Base-by-base conservation (phyloP, 92 coral and sea anemone species). In the Heteractis magnifica region DNA sequence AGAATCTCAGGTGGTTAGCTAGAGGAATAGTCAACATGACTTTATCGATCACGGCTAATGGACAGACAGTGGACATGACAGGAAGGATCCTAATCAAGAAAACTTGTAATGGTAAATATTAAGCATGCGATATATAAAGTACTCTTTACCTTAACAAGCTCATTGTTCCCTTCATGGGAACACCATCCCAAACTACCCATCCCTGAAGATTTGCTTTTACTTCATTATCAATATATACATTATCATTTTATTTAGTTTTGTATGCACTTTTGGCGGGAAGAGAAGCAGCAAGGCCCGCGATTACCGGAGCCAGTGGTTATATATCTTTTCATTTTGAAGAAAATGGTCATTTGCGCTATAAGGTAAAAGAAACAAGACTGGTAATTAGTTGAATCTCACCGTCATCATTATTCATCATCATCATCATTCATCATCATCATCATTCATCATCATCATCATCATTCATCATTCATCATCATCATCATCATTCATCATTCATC, bases 271-370 rank as follows among this genome's bases (percentile, higher is more conserved):
- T 93, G 68, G 90, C 98, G 11, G 98, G 98, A 26, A 85, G 92
- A 77, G 93, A 79, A 10, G 95, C 90, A 9, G 88, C 98, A 11
- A 89, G 92, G 82, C 95, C 94, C 82, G 87, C 98, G 60, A 84
- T 93, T 65, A 89, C 98, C 51, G 98, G 98, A 18, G 90, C 98
- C 90, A 93, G 98, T 86, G 98, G 98, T 56, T 91, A 84, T 70
- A 86, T 90, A 44, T 89, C 93, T 0, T 86, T 93, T 55, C 81
- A 77, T 10, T 77, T 93, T 52, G 78, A 79, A 14, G 58, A 80
- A 75, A 82, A 87, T 15, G 95, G 98, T 15, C 91, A 89, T 49
- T 72, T 93, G 56, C 80, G 73, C 21, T 93, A 89, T 83, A 86
- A 92, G 90, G 98, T 93, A 87, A 55, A 18, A 13, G 65, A 12